Base-by-base conservation (phyloP, 1,140 invertebrate species). In the Limonius californicus region DNA sequence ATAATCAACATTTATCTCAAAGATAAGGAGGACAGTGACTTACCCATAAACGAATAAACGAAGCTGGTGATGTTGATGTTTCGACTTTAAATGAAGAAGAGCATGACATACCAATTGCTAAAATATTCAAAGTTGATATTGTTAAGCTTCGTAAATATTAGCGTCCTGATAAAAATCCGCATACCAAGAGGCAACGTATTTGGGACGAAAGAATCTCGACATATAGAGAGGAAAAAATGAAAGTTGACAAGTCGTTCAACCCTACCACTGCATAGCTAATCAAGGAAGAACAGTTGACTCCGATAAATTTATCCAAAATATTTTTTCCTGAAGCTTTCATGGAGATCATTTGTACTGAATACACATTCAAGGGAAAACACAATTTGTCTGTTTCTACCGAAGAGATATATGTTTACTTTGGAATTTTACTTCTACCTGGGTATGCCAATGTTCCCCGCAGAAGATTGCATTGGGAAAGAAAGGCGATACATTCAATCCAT, bases 401-500 rank as follows among this genome's bases (percentile, higher is more conserved):
- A 19, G 57, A 59, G 8, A 47, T 59, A 18, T 58, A 59, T n/a
- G 16, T 11, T 4, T 50, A 59, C 18, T 50, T 59, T 27, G 57
- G 12, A 18, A 59, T 59, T 27, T 20, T 59, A 12, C 19, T 63
- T 30, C 35, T 43, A 18, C 39, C 55, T 35, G 47, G 55, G 3
- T 63, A 63, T 15, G 12, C 15, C 21, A 27, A 16, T 53, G 55
- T 64, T 21, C 35, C 63, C 32, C 50, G 16, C 21, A 61, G 63
- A 35, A 54, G 53, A 30, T 45, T 50, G 35, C 61, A 64, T 35
- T 64, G 63, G 63, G 63, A 64, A 64, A 64, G 14, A 45, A 50
- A 19, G 35, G 16, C 30, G 63, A 64, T 35, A 57, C 58, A 6
- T 57, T 27, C 20, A 58, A 63, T 14, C 9, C 3, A 14, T 53